phyloP scores from a whole-genome alignment of 2,113 vertebrate genomes.

The Pogonocichla stellata region DNA sequence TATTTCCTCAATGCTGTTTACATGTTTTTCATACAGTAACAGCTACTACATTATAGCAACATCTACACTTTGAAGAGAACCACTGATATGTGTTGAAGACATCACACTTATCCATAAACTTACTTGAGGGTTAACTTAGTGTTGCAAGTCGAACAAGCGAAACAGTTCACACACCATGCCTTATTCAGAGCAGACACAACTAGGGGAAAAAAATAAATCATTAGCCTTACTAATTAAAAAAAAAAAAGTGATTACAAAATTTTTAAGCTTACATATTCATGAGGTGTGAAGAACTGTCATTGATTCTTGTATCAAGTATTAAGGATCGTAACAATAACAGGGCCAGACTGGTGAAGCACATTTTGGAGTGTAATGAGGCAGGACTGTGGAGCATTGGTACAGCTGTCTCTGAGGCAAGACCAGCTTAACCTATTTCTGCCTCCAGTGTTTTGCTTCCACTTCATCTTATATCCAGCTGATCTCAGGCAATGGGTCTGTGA shows the following conservation, averaged over 20 bases:
- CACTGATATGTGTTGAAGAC: background rate
- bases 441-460: background rate
- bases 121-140: slow-evolving; percentile 98
- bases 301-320: background rate
- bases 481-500: background rate
- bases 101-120: slow-evolving; percentile 59
- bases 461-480: background rate
- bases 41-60: background rate
- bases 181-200: slow-evolving; percentile 98
- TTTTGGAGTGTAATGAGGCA: background rate
- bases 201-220: slow-evolving; percentile 42
- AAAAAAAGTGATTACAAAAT: background rate
- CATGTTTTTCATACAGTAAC: background rate
- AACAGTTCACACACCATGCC: slow-evolving; percentile 98
- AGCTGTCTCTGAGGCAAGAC: background rate
- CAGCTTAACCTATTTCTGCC: background rate
- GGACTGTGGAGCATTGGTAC: background rate
- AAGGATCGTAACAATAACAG: fast-evolving
- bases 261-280: background rate
- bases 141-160: slow-evolving; percentile 96
- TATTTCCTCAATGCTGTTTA: background rate
- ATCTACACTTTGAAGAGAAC: background rate
- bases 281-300: background rate
- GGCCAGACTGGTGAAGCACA: background rate
- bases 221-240: background rate